A percentile compares a stretch with the other conserved stretches of the same genome.
phyloP scores from a whole-genome alignment of 2,113 vertebrate genomes.

The Erythrocebus patas region DNA sequence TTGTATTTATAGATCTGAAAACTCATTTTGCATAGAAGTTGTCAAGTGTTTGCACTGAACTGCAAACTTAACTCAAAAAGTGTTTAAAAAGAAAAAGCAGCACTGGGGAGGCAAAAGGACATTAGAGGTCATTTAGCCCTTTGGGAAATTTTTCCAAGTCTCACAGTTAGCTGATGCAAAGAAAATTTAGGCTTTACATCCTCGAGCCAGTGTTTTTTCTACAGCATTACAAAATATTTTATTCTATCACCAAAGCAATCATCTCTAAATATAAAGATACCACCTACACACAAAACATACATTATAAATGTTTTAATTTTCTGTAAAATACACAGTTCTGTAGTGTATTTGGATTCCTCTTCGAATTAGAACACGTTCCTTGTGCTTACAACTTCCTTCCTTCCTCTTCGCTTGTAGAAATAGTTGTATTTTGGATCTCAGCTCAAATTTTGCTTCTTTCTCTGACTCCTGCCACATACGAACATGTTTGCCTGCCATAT shows the following conservation, averaged over 20 bases:
- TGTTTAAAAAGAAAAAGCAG: background rate
- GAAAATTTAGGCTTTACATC: background rate
- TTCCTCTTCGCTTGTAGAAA: background rate
- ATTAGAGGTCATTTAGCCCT: background rate
- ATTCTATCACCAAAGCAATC: background rate
- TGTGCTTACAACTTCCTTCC: background rate
- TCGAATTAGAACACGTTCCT: background rate
- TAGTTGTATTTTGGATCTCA: background rate
- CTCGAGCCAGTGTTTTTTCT: background rate
- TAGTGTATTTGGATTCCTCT: background rate
- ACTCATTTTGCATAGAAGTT: constrained; percentile 44
- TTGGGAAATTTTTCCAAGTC: background rate
- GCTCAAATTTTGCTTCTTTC: background rate
- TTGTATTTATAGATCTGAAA: constrained; percentile 58
- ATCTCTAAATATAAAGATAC: background rate
- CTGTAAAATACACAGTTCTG: background rate
- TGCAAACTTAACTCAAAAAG: constrained; percentile 36
- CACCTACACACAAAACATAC: background rate
- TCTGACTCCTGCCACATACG: background rate
- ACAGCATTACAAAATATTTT: background rate
- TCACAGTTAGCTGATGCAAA: background rate
- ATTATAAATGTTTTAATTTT: background rate
- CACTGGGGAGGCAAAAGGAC: background rate
- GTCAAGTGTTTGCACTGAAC: background rate
- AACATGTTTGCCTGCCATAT: background rate